Evolutionary conservation across 2,113 vertebrate species (phyloP).

Genomic region (Puma concolor): DNA sequence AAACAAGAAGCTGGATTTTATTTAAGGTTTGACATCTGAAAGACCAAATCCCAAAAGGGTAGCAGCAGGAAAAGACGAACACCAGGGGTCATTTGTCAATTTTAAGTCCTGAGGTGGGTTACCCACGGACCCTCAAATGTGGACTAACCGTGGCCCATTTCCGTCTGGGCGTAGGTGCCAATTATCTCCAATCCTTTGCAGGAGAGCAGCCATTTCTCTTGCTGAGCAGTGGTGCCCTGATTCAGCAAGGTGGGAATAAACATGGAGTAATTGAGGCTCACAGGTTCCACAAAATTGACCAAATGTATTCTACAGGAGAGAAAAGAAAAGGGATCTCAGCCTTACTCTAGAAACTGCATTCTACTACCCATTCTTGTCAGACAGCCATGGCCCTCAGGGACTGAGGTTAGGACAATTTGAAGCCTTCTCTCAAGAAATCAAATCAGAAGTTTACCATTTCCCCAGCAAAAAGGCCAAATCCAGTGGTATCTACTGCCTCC

Average conservation of each 20-base stretch:
- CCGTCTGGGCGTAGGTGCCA: conserved; percentile 98
- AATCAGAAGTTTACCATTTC: not conserved
- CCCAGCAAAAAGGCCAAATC: not conserved
- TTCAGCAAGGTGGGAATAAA: conserved; percentile 92
- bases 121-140: conserved; percentile 76
- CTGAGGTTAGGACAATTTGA: not conserved
- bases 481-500: not conserved
- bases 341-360: conserved; percentile 24
- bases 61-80: not conserved
- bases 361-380: not conserved
- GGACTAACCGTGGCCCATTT: conserved; percentile 98
- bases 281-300: conserved; percentile 85
- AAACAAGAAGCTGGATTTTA: not conserved
- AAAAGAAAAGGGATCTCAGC: conserved; percentile 86
- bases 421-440: not conserved
- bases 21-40: not conserved
- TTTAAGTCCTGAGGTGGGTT: conserved; percentile 9
- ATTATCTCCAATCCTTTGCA: conserved; percentile 87
- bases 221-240: conserved; percentile 92
- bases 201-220: conserved; percentile 92
- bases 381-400: not conserved
- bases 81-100: not conserved
- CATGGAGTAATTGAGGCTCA: conserved; percentile 93
- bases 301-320: conserved; percentile 85
- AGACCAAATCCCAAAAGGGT: not conserved